Percentiles rank a stretch among this genome's conserved stretches.
Conservation (phyloP, 2,113 vertebrate genomes). For the Cygnus buccinator region DNA sequence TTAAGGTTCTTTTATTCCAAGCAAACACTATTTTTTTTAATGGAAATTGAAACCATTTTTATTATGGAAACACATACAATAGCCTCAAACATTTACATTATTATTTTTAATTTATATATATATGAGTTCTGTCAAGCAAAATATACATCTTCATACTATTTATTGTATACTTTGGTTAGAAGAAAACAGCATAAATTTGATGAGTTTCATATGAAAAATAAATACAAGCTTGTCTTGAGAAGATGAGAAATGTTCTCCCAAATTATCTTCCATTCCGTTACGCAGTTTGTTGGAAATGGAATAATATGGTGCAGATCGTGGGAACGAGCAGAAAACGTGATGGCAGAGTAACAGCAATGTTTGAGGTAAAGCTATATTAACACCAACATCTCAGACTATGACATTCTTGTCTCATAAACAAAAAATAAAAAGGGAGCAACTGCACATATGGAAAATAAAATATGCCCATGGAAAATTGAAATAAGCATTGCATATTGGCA, state of each 20-base stretch:
- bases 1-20: neutral
- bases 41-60: neutral
- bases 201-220: neutral
- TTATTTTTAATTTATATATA: neutral
- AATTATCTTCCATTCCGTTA: neutral
- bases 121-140: neutral
- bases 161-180: neutral
- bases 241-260: neutral
- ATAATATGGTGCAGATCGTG: neutral
- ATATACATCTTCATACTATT: neutral
- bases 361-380: neutral
- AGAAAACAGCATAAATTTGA: neutral
- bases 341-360: neutral
- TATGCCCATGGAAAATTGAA: neutral
- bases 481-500: neutral
- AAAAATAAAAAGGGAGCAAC: neutral
- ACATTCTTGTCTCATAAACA: neutral
- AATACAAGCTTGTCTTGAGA: neutral
- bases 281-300: neutral
- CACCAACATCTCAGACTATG: neutral
- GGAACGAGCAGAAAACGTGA: neutral
- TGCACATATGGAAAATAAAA: neutral
- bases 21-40: neutral
- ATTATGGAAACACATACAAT: neutral
- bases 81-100: neutral